phyloP scores from a whole-genome alignment of 2,888 invertebrate species.

The Ernsta delagoae region DNA sequence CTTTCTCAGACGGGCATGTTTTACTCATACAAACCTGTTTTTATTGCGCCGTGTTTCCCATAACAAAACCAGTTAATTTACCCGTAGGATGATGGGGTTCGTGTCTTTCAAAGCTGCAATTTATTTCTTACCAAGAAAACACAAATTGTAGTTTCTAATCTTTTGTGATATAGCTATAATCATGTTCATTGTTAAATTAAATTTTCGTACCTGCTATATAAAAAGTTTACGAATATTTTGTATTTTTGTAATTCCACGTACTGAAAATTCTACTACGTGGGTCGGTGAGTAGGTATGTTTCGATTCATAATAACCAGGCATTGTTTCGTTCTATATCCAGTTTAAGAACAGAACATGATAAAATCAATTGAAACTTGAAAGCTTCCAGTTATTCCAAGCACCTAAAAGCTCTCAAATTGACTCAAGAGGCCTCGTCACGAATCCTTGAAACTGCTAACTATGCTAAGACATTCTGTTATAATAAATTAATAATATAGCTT shows the following conservation, averaged over 20 bases:
- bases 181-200: too few relatives aligned
- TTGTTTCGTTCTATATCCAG: neutral
- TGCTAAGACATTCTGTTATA: constrained; percentile 2
- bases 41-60: constrained; percentile 56
- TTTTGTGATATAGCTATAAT: too few relatives aligned
- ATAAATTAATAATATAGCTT: neutral
- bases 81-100: constrained; percentile 38
- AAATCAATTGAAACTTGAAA: constrained; percentile 6
- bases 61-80: constrained; percentile 52
- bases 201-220: too few relatives aligned
- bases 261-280: too few relatives aligned
- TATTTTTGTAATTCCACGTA: too few relatives aligned
- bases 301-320: neutral
- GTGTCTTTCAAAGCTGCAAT: constrained; percentile 40
- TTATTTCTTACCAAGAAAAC: constrained; percentile 21
- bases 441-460: constrained; percentile 11
- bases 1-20: constrained; percentile 56
- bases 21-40: constrained; percentile 58
- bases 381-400: constrained; percentile 1
- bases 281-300: neutral
- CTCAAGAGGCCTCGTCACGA: constrained; percentile 17
- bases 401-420: constrained; percentile 10
- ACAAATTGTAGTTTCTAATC: neutral
- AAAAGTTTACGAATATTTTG: too few relatives aligned
- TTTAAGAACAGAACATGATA: neutral